Evolutionary conservation across 2,888 invertebrate species (phyloP).

Genomic region (Ferdinandea cuprea): DNA sequence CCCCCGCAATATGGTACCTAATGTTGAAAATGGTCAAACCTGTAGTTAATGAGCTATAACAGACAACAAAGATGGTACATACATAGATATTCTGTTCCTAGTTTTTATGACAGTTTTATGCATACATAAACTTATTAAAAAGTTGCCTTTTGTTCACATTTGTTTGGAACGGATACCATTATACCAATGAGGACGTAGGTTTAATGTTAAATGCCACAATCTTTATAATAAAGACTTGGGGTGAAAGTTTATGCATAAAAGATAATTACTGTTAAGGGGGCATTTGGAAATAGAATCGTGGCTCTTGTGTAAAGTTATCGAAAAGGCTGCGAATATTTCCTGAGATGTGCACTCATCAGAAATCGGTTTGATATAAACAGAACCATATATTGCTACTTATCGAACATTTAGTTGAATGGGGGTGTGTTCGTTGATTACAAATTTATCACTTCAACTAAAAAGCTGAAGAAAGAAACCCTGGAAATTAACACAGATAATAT

Average conservation of each 20-base stretch:
- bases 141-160: slow-evolving; percentile 17
- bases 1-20: slow-evolving; percentile 38
- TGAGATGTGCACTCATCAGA: too few relatives aligned
- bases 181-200: background rate
- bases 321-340: too few relatives aligned
- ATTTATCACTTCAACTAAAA: too few relatives aligned
- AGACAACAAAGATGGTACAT: slow-evolving; percentile 40
- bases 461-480: too few relatives aligned
- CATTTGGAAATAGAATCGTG: background rate
- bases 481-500: too few relatives aligned
- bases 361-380: too few relatives aligned
- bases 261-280: slow-evolving; percentile 23
- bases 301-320: too few relatives aligned
- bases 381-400: too few relatives aligned
- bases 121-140: slow-evolving; percentile 52
- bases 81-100: slow-evolving; percentile 2
- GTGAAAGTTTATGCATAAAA: slow-evolving; percentile 14
- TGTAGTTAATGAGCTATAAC: slow-evolving; percentile 56
- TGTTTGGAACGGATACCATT: background rate
- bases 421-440: too few relatives aligned
- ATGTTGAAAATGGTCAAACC: slow-evolving; percentile 64
- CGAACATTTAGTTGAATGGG: too few relatives aligned
- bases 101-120: slow-evolving; percentile 53
- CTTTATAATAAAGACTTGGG: background rate
- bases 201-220: slow-evolving; percentile 13